Evolutionary conservation across 2,113 vertebrate genomes (phyloP), one percentile per base, ranked within the genome.

Genomic region (Platichthys stellatus): DNA sequence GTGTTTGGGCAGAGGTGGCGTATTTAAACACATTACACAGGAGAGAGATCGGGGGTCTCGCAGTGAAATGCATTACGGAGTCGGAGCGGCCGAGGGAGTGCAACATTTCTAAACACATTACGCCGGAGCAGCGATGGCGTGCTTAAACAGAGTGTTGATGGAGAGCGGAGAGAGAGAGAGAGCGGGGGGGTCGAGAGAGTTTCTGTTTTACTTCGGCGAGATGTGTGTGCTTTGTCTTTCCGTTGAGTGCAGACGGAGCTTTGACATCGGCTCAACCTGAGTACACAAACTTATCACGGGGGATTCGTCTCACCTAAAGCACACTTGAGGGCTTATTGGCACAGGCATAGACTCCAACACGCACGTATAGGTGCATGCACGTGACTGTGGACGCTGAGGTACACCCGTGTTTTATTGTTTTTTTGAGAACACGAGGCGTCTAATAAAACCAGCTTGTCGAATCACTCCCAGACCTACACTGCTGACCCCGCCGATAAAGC

Each of bases 91-190:
- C 80, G 91, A 88, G 74, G 77, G 83, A 82, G 83, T 86, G 88
- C 90, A 90, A 90, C 91, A 79, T 94, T 93, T 94, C 89, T 82
- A 94, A 94, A 94, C 92, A 92, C 92, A 94, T 93, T 92, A 93
- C 73, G 77, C 65, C 63, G 21, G 78, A 91, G 86, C 63, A 64
- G 82, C 77, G 78, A 88, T 88, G 89, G 91, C 86, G 81, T 83
- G 88, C 90, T 92, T 89, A 79, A 90, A 89, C 86, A 82, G 83
- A 85, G 81, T 76, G 87, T 86, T 93, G 92, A 94, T 90, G 85
- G 90, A 92, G 87, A 88, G 82, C 0, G 78, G 58, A 31, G 86
- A 80, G 58, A 31, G 86, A 80, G 88, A 78, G 77, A 62, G 82
- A 1, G 23, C 1, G 23, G 72, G 43, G 6, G 74, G 77, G 85